phyloP scores from a whole-genome alignment of 2,797 vertebrate species.

The Anas flavirostris region DNA sequence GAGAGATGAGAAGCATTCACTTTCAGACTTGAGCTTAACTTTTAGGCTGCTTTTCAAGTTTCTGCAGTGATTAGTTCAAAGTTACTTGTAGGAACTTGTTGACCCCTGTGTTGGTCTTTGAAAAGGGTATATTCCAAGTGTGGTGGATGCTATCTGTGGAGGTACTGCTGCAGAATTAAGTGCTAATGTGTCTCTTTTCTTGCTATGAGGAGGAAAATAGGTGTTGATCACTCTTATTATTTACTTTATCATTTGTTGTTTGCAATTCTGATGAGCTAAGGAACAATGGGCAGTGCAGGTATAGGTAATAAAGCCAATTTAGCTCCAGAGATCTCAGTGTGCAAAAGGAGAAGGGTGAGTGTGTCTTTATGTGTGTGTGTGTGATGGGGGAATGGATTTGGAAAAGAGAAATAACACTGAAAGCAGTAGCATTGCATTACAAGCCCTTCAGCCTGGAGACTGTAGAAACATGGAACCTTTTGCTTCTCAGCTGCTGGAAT shows the following conservation, averaged over 20 bases:
- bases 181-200: background rate
- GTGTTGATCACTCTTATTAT: background rate
- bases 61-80: background rate
- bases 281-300: too few species aligned
- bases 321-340: background rate
- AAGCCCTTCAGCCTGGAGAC: background rate
- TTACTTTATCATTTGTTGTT: background rate
- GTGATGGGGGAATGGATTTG: background rate
- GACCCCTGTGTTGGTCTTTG: background rate
- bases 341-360: background rate
- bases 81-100: background rate
- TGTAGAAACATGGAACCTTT: background rate
- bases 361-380: background rate
- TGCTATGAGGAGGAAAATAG: background rate
- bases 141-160: background rate
- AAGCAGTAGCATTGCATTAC: background rate
- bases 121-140: background rate
- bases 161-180: background rate
- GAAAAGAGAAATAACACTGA: background rate
- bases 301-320: fast-evolving
- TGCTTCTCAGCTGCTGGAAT: background rate
- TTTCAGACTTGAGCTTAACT: background rate
- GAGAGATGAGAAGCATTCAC: fast-evolving
- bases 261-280: background rate
- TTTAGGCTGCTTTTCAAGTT: background rate